A percentile compares a stretch with the other conserved stretches of the same genome.
phyloP scores from a whole-genome alignment of 1,140 invertebrate species.

The Steinernema feltiae region DNA sequence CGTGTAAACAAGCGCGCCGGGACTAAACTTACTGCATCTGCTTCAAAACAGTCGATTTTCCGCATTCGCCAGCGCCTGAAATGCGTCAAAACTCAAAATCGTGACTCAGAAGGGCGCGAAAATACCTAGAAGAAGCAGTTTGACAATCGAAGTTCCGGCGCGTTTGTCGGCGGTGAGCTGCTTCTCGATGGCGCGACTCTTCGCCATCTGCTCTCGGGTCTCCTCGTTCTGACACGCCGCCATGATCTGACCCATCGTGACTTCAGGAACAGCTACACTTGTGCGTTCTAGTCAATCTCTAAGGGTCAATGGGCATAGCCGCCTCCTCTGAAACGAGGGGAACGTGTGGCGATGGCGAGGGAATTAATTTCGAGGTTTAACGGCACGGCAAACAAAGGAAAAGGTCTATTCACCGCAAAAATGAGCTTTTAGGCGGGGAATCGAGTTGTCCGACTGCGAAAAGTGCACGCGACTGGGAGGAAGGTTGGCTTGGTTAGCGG shows the following conservation, averaged over 20 bases:
- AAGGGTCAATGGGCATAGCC: conserved; percentile 1
- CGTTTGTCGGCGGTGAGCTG: conserved; percentile 34
- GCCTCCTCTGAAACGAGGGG: background rate
- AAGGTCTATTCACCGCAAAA: background rate
- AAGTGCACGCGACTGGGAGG: no score
- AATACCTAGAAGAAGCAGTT: conserved; percentile 49
- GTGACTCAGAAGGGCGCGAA: background rate
- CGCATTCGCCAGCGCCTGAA: conserved; percentile 54
- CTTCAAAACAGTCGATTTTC: conserved; percentile 54
- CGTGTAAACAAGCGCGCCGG: background rate
- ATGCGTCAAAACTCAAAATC: conserved; percentile 16
- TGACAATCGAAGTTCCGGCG: conserved; percentile 41
- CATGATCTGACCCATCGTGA: conserved; percentile 1
- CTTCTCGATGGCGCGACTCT: conserved; percentile 40
- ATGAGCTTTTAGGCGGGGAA: background rate
- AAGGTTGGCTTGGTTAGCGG: no score
- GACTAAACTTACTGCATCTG: conserved; percentile 49
- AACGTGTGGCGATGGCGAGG: background rate
- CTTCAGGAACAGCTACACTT: background rate
- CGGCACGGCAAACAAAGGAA: background rate
- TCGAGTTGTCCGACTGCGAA: no score
- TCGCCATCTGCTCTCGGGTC: conserved; percentile 23
- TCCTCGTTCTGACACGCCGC: conserved; percentile 26
- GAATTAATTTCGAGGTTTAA: background rate
- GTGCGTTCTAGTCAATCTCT: background rate